Conservation (phyloP, 2,797 vertebrate genomes). For the Salarias fasciatus region DNA sequence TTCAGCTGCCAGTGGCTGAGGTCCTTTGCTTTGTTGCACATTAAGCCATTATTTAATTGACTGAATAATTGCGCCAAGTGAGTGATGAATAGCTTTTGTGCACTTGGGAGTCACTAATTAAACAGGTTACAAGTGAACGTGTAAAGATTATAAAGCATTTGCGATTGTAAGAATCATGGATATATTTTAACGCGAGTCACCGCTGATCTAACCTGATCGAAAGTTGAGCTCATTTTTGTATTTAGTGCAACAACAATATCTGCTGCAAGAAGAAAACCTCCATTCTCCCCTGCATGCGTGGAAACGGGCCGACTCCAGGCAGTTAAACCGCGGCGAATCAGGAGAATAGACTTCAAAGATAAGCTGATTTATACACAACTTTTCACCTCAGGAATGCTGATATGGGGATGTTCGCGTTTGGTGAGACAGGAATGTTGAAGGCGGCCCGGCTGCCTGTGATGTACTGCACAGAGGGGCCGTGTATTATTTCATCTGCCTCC, state of each 20-base stretch:
- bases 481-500: constrained; percentile 51
- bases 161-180: too few relatives aligned
- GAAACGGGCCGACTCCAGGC: constrained; percentile 19
- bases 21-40: too few relatives aligned
- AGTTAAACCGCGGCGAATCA: constrained; percentile 51
- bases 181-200: too few relatives aligned
- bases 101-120: too few relatives aligned
- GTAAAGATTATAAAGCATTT: neutral
- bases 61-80: too few relatives aligned
- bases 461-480: constrained; percentile 14
- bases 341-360: constrained; percentile 70
- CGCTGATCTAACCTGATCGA: neutral
- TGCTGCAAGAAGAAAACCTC: neutral
- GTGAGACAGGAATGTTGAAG: constrained; percentile 48
- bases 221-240: neutral
- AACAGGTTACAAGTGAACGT: too few relatives aligned
- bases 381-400: constrained; percentile 61
- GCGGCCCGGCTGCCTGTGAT: constrained; percentile 40
- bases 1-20: too few relatives aligned
- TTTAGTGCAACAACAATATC: constrained; percentile 4
- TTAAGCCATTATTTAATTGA: too few relatives aligned
- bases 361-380: constrained; percentile 62
- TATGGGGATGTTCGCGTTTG: constrained; percentile 42
- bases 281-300: constrained; percentile 6
- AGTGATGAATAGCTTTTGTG: too few relatives aligned